Evolutionary conservation across 2,797 vertebrate genomes (phyloP), one percentile per base, ranked within the genome.

Genomic region (Xenops minutus): DNA sequence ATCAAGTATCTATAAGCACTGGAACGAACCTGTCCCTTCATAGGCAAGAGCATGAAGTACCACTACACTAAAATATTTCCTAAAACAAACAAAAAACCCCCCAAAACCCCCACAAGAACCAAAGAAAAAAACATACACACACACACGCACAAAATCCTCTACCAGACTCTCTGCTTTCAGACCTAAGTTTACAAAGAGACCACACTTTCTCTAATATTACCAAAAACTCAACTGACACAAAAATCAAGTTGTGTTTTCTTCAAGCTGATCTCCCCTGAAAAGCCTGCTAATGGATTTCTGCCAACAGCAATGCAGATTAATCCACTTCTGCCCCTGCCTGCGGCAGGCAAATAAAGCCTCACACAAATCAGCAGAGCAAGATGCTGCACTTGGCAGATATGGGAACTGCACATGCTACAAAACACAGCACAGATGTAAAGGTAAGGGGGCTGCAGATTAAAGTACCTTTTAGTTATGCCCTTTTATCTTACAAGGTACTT

Each of bases 381-480:
- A 91, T 85, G 71, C 92, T 89, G 85, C 63, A 62, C 89, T 93
- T 34, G 48, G 77, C 92, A 94, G 84, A 79, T 63, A 85, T 22
- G 77, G 91, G 77, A 96, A 79, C 22, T 7, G 17, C 81, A 85
- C 74, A 37, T 6, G 14, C 81, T 82, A 79, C 48, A 85, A 75
- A 94, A 82, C 11, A 64, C 51, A 87, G 58, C 74, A 58, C 26
- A 69, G 67, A 14, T 10, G 49, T 32, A 68, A 81, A 87, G 15
- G 51, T 30, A 88, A 79, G 51, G 48, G 54, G 5, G n/a, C 16
- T 87, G 59, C 43, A 92, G 16, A 22, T 55, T 58, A 48, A 12
- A 63, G 34, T 3, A 66, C 23, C 32, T 69, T 79, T 88, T 30
- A 48, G 44, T 75, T 81, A 55, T 32, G 63, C 32, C 21, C 54